Conservation (phyloP, 2,888 invertebrate genomes). For the Sarcophaga rosellei region DNA sequence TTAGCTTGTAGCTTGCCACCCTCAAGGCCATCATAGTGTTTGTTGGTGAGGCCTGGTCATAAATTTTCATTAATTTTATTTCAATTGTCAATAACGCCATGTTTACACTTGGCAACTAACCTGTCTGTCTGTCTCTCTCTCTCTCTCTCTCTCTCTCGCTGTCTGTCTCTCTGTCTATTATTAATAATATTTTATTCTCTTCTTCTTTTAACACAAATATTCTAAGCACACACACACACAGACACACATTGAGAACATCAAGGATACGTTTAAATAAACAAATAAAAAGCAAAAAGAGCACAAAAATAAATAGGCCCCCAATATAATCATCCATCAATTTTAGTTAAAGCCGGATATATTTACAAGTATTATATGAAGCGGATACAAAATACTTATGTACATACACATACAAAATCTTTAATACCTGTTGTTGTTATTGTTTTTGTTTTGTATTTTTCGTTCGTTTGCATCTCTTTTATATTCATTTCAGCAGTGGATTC, state of each 20-base stretch:
- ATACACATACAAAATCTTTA: too few species aligned
- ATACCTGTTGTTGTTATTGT: too few species aligned
- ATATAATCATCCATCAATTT: background rate
- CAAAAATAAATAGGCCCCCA: background rate
- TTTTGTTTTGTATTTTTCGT: too few species aligned
- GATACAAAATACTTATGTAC: too few species aligned
- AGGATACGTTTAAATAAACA: background rate
- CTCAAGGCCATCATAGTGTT: background rate
- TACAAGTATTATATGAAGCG: too few species aligned
- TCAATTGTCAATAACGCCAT: constrained; percentile 32
- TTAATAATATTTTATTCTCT: constrained; percentile 30
- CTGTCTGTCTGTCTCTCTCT: background rate
- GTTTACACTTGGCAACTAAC: constrained; percentile 43
- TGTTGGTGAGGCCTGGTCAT: background rate
- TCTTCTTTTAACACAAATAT: background rate
- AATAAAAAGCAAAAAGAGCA: background rate
- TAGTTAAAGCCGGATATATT: background rate
- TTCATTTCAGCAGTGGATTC: too few species aligned
- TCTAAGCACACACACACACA: background rate
- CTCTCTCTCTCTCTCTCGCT: too few species aligned
- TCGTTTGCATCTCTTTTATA: too few species aligned
- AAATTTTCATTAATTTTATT: constrained; percentile 42
- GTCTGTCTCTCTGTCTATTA: background rate
- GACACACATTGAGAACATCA: background rate
- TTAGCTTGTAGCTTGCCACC: too few species aligned